A percentile compares a stretch with the other conserved stretches of the same genome.
These are phyloP conservation scores for Eustalomyia histrio DNA, from an alignment of 2,888 invertebrate genomes.

Conservation along the genomic window DNA sequence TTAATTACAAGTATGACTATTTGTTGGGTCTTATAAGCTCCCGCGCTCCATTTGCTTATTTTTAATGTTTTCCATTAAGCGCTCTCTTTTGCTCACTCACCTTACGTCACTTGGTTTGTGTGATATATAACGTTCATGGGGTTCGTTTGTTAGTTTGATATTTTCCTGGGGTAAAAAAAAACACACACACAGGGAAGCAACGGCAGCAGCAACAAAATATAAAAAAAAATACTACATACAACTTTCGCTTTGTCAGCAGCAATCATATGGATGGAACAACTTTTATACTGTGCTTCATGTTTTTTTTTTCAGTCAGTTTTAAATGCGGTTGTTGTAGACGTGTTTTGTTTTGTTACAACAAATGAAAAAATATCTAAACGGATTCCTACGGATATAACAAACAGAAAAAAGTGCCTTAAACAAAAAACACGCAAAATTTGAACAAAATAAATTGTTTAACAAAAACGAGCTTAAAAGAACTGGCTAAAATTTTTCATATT, in stretches of 20 bases:
- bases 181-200: conserved; percentile 17
- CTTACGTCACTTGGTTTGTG: conserved; percentile 36
- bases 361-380: conserved; percentile 36
- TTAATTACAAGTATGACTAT: conserved; percentile 9
- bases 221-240: conserved; percentile 13
- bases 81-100: conserved; percentile 41
- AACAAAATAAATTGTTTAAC: background rate
- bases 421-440: background rate
- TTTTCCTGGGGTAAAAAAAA: conserved; percentile 8
- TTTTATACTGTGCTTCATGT: conserved; percentile 44
- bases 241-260: conserved; percentile 39
- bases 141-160: conserved; percentile 30
- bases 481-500: no score
- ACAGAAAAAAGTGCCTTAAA: conserved; percentile 42
- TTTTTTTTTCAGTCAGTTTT: conserved; percentile 55
- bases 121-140: conserved; percentile 11
- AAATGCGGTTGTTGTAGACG: conserved; percentile 49
- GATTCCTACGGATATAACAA: conserved; percentile 15
- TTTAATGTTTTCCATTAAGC: background rate
- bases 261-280: conserved; percentile 41
- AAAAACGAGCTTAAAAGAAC: no score
- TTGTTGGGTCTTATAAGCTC: conserved; percentile 38
- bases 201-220: conserved; percentile 20
- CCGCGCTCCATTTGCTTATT: conserved; percentile 37
- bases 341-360: conserved; percentile 47